These are phyloP conservation scores for Balanococcus diminutus DNA, from an alignment of 2,888 invertebrate species.

Conservation along the genomic window DNA sequence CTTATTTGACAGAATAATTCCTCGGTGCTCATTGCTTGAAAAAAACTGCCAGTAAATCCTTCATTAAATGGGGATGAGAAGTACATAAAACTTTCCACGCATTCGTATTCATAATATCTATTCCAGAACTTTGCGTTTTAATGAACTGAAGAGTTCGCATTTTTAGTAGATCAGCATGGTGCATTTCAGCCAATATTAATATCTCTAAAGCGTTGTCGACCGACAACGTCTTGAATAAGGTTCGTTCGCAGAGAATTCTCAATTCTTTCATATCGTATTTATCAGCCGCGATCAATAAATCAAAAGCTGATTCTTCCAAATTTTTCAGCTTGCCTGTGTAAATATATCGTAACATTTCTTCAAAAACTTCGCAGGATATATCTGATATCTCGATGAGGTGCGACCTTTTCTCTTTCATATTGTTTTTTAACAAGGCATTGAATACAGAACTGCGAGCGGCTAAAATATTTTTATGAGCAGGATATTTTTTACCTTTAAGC, in stretches of 20 bases:
- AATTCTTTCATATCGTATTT: not conserved
- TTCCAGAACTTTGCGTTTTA: no score
- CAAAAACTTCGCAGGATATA: not conserved
- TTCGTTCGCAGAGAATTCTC: not conserved
- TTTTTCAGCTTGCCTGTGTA: not conserved
- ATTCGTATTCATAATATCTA: no score
- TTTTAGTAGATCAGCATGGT: no score
- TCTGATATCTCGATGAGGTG: not conserved
- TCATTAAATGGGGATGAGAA: no score
- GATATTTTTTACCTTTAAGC: not conserved
- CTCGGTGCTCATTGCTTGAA: no score
- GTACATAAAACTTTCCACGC: no score
- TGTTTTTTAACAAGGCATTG: not conserved
- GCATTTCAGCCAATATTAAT: no score
- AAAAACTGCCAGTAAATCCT: no score
- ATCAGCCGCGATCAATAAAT: not conserved
- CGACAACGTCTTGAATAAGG: not conserved
- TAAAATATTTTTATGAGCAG: not conserved
- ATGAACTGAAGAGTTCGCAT: no score
- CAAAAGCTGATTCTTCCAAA: not conserved
- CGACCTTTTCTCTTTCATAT: not conserved
- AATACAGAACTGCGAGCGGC: not conserved
- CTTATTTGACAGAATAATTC: no score
- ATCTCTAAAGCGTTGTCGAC: not conserved
- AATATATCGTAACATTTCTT: not conserved